A percentile compares a stretch with the other conserved stretches of the same genome.
phyloP scores from a whole-genome alignment of 2,113 vertebrate genomes.

The Chamaetylas fuelleborni region DNA sequence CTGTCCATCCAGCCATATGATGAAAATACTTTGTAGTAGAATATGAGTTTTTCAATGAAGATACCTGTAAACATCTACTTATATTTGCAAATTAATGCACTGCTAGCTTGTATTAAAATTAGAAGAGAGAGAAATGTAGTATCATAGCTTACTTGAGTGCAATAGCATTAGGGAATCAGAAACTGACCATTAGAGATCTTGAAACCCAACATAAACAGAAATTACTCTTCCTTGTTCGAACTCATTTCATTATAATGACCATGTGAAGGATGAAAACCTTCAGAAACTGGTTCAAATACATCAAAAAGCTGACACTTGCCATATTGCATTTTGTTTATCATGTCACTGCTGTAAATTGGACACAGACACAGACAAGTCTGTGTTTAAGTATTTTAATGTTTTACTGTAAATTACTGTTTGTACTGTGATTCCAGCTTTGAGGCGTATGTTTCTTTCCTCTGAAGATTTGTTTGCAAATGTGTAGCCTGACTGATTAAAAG shows the following conservation, averaged over 20 bases:
- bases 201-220: neutral
- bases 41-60: neutral
- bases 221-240: neutral
- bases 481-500: neutral
- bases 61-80: neutral
- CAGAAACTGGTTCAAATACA: neutral
- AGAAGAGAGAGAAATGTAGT: neutral
- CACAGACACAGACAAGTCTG: neutral
- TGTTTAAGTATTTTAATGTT: neutral
- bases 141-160: neutral
- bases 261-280: neutral
- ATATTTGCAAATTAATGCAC: neutral
- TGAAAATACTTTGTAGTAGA: rapidly evolving
- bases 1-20: neutral
- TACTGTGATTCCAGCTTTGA: neutral
- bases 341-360: neutral
- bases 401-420: neutral
- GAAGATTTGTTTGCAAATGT: neutral
- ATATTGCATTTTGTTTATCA: neutral
- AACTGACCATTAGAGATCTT: neutral
- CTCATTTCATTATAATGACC: neutral
- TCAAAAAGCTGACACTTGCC: neutral
- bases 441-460: neutral
- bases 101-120: neutral
- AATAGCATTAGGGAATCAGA: neutral